A percentile compares a stretch with the other conserved stretches of the same genome.
Evolutionary conservation across 2,113 vertebrate genomes (phyloP).

Genomic region (Malurus alboscapulatus): DNA sequence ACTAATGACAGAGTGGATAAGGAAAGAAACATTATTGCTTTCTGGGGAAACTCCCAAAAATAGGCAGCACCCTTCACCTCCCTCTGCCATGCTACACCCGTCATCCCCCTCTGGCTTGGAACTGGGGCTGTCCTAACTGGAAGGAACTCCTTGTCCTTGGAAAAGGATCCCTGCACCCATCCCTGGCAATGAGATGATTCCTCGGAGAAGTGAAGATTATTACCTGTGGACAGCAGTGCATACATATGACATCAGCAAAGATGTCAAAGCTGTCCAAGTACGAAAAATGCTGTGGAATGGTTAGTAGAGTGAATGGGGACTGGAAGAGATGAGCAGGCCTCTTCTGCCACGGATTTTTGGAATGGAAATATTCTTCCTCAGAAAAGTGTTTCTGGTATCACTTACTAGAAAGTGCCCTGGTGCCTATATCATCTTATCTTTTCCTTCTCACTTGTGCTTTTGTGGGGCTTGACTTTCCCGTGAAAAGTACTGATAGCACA

Average conservation of each 20-base stretch:
- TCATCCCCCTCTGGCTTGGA: rapidly evolving
- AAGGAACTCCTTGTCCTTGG: not conserved
- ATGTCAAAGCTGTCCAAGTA: not conserved
- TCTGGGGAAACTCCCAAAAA: rapidly evolving
- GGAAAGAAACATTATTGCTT: not conserved
- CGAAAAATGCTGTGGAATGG: not conserved
- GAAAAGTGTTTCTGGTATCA: not conserved
- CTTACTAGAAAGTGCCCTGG: not conserved
- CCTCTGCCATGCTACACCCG: not conserved
- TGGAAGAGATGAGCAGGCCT: not conserved
- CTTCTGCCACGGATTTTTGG: not conserved
- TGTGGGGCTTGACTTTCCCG: not conserved
- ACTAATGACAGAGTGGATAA: not conserved
- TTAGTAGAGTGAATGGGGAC: not conserved
- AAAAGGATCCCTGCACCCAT: not conserved
- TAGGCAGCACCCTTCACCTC: not conserved
- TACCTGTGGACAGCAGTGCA: not conserved
- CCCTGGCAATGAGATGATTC: not conserved
- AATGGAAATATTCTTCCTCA: not conserved
- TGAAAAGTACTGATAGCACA: not conserved
- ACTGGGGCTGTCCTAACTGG: rapidly evolving
- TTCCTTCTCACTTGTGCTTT: not conserved
- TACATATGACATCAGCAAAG: not conserved
- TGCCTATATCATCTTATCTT: not conserved
- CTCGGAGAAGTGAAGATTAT: not conserved